Conservation (phyloP, 2,797 vertebrate genomes). For the Onychomys leucogaster region DNA sequence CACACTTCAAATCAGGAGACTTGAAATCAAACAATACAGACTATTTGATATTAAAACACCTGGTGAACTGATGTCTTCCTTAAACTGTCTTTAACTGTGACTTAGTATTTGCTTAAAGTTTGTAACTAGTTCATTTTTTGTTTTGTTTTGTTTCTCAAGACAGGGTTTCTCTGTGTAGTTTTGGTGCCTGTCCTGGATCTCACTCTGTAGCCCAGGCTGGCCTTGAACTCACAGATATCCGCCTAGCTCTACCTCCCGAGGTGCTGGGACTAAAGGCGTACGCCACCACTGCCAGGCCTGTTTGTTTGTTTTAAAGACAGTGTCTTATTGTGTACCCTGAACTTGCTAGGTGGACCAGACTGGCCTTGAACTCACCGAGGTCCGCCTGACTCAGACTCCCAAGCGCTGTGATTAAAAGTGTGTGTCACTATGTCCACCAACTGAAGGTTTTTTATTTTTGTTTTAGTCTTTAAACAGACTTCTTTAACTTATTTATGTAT, state of each 20-base stretch:
- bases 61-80: conserved; percentile 23
- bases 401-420: neutral
- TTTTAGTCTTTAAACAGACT: neutral
- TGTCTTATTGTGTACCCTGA: neutral
- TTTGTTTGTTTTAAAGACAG: neutral
- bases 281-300: too few relatives aligned
- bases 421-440: neutral
- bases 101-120: conserved; percentile 56
- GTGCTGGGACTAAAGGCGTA: too few relatives aligned
- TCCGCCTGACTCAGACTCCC: neutral
- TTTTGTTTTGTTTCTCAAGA: too few relatives aligned
- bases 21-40: conserved; percentile 56
- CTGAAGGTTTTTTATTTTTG: neutral
- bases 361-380: neutral
- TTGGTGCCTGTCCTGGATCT: too few relatives aligned
- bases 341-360: neutral
- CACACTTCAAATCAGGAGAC: conserved; percentile 52
- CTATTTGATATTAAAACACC: conserved; percentile 30
- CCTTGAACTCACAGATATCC: too few relatives aligned
- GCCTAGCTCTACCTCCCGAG: too few relatives aligned
- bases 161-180: neutral
- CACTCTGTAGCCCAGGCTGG: too few relatives aligned
- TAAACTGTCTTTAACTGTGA: conserved; percentile 43
- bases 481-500: neutral
- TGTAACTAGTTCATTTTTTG: neutral